Conservation (phyloP, 2,888 invertebrate species). For the Endotricha flammealis region DNA sequence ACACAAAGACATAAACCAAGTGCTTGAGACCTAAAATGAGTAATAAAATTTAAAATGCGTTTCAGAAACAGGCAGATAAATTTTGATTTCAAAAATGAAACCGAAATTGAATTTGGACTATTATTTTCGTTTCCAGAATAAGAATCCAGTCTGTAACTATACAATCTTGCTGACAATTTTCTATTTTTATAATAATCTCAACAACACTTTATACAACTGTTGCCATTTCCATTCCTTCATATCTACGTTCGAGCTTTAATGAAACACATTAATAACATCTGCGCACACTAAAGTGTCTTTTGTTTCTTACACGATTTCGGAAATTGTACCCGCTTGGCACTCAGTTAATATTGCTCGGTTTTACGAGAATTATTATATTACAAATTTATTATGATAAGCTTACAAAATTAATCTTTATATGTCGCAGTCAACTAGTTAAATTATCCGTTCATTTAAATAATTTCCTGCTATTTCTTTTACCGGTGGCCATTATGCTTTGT, state of each 20-base stretch:
- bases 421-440: too few species aligned
- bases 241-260: constrained; percentile 36
- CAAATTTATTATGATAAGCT: too few species aligned
- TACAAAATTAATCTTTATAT: too few species aligned
- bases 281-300: constrained; percentile 51
- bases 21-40: too few species aligned
- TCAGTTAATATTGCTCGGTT: constrained; percentile 26
- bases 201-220: background rate
- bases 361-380: constrained; percentile 19
- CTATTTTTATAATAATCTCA: constrained; percentile 2
- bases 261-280: constrained; percentile 63
- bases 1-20: too few species aligned
- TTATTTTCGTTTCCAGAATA: background rate
- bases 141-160: constrained; percentile 5
- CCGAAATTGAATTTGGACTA: too few species aligned
- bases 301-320: constrained; percentile 45
- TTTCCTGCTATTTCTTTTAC: too few species aligned
- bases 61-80: too few species aligned
- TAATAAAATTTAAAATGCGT: too few species aligned
- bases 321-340: constrained; percentile 22
- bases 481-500: too few species aligned
- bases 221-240: constrained; percentile 27
- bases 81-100: too few species aligned
- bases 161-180: constrained; percentile 4
- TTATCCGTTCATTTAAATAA: too few species aligned